Percentiles rank a stretch among this genome's conserved stretches.
phyloP scores from a whole-genome alignment of 2,797 vertebrate genomes.

The Merluccius polli region DNA sequence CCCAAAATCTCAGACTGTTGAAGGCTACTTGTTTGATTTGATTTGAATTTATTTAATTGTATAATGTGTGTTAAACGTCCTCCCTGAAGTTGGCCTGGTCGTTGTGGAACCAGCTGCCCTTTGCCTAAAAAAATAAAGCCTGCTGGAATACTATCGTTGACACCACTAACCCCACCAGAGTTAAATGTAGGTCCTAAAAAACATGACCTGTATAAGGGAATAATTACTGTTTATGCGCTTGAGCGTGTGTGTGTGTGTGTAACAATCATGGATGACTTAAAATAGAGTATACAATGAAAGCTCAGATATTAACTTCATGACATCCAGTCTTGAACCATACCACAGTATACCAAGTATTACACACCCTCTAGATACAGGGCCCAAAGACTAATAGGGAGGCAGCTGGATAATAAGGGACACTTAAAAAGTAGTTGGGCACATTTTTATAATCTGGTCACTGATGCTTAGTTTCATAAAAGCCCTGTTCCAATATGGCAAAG shows the following conservation, averaged over 20 bases:
- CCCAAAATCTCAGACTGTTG: constrained; percentile 21
- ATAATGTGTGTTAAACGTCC: too few species aligned
- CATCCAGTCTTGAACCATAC: neutral
- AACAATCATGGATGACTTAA: neutral
- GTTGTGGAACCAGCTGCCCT: constrained; percentile 20
- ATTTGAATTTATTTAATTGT: too few species aligned
- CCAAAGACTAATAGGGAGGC: too few species aligned
- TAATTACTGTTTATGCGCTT: neutral
- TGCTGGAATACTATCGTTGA: neutral
- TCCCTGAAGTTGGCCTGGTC: constrained; percentile 19
- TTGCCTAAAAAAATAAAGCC: constrained; percentile 4
- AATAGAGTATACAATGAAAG: neutral
- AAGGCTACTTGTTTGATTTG: constrained; percentile 30
- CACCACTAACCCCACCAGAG: neutral
- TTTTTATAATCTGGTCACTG: neutral
- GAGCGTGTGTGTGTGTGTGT: neutral
- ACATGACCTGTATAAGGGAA: neutral
- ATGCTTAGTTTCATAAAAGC: neutral
- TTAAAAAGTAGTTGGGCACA: neutral
- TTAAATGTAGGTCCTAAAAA: neutral
- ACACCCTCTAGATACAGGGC: too few species aligned
- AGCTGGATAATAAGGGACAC: neutral
- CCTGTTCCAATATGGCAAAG: neutral
- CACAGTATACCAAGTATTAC: neutral
- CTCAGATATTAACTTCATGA: neutral